These are phyloP conservation scores for Leptocoma aspasia DNA, from an alignment of 2,113 vertebrate genomes.

Conservation along the genomic window DNA sequence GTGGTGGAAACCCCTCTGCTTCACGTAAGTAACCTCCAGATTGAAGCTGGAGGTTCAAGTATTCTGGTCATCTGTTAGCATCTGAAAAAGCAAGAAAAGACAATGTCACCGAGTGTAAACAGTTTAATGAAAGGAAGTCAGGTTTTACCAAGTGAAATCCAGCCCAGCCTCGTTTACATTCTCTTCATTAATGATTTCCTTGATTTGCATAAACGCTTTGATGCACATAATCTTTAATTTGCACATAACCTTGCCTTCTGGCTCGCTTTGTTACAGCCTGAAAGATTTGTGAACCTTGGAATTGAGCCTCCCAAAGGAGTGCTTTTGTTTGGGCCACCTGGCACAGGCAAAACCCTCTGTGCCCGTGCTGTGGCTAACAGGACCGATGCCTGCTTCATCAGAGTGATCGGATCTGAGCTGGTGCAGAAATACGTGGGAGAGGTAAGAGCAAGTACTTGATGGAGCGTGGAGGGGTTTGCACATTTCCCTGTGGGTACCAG, in stretches of 20 bases:
- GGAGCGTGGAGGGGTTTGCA: not conserved
- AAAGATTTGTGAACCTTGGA: slow-evolving; percentile 96
- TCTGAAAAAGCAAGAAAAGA: not conserved
- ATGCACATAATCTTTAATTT: not conserved
- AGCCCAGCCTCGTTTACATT: not conserved
- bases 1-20: slow-evolving; percentile 97
- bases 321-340: slow-evolving; percentile 94
- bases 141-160: not conserved
- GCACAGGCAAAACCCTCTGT: slow-evolving; percentile 96
- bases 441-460: slow-evolving; percentile 69
- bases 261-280: slow-evolving; percentile 77
- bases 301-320: slow-evolving; percentile 98
- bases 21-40: slow-evolving; percentile 81
- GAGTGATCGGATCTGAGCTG: slow-evolving; percentile 95
- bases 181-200: not conserved
- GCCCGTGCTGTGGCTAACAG: slow-evolving; percentile 97
- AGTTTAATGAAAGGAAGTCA: not conserved
- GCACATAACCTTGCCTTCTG: not conserved
- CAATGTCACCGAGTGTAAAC: not conserved
- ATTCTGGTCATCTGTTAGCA: not conserved
- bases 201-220: not conserved
- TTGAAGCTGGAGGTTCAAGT: not conserved
- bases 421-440: slow-evolving; percentile 99
- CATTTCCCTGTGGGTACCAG: rapidly evolving
- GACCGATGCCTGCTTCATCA: slow-evolving; percentile 97